Evolutionary conservation across 2,797 vertebrate genomes (phyloP).

Genomic region (Malurus splendens): DNA sequence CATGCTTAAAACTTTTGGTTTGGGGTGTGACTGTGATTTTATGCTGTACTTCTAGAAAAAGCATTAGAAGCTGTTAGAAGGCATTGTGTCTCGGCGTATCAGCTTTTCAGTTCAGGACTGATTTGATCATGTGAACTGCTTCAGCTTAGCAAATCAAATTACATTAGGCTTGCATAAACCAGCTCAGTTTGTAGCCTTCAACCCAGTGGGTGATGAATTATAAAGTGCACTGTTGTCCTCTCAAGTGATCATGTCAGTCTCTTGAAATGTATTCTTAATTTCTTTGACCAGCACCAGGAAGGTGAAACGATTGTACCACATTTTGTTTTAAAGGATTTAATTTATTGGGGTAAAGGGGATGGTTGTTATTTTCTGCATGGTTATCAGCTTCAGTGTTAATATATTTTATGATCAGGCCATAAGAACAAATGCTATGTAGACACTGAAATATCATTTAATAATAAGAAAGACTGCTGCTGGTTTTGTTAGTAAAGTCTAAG

Average conservation of each 20-base stretch:
- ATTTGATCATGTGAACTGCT: not conserved
- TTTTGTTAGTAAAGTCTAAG: not conserved
- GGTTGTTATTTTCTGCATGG: not conserved
- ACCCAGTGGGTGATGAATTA: not conserved
- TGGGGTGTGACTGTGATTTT: not conserved
- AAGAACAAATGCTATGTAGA: not conserved
- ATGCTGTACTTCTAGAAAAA: not conserved
- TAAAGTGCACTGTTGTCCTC: not conserved
- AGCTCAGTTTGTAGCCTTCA: not conserved
- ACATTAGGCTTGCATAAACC: not conserved
- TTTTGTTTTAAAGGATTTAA: not conserved
- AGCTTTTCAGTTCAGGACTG: not conserved
- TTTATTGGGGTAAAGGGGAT: not conserved
- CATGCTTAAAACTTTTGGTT: not conserved
- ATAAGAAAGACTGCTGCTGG: not conserved
- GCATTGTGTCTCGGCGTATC: not conserved
- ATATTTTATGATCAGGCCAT: not conserved
- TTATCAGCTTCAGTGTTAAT: not conserved
- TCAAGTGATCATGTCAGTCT: not conserved
- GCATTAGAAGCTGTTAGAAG: not conserved
- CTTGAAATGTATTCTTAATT: not conserved
- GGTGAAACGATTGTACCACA: not conserved
- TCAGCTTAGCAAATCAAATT: not conserved
- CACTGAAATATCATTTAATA: not conserved
- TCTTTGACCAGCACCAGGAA: not conserved